Conservation (phyloP, 1,140 invertebrate genomes). For the Euglossa dilemma region DNA sequence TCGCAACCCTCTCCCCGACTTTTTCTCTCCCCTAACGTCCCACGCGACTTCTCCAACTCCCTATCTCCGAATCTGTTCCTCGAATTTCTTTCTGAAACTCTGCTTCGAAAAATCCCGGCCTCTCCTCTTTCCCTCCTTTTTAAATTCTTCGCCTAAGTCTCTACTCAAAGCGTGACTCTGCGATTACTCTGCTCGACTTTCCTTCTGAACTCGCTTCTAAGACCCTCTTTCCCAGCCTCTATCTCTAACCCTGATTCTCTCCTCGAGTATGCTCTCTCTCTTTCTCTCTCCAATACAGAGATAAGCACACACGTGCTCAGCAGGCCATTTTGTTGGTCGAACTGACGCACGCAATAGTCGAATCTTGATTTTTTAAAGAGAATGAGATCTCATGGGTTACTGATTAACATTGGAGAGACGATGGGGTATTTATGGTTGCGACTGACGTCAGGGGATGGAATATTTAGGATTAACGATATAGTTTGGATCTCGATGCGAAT, state of each 20-base stretch:
- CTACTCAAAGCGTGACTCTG: background rate
- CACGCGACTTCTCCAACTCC: background rate
- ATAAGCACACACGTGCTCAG: background rate
- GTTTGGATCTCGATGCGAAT: no score
- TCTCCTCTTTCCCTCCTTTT: background rate
- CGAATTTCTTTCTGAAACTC: background rate
- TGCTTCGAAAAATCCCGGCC: background rate
- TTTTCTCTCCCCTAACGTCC: background rate
- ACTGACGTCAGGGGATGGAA: no score
- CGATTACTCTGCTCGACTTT: background rate
- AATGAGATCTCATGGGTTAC: no score
- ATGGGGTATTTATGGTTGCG: no score
- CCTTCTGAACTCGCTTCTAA: background rate
- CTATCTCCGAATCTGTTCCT: background rate
- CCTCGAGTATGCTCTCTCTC: constrained; percentile 3
- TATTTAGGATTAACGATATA: no score
- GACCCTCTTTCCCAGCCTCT: background rate
- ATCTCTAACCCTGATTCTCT: background rate
- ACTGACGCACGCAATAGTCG: background rate
- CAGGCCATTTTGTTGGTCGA: background rate
- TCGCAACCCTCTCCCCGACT: background rate
- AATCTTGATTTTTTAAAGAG: no score
- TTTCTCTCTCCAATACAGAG: no score
- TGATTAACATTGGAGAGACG: no score
- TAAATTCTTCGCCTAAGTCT: background rate